These are phyloP conservation scores for Mythimna vitellina DNA, from an alignment of 2,888 invertebrate species.

Conservation along the genomic window DNA sequence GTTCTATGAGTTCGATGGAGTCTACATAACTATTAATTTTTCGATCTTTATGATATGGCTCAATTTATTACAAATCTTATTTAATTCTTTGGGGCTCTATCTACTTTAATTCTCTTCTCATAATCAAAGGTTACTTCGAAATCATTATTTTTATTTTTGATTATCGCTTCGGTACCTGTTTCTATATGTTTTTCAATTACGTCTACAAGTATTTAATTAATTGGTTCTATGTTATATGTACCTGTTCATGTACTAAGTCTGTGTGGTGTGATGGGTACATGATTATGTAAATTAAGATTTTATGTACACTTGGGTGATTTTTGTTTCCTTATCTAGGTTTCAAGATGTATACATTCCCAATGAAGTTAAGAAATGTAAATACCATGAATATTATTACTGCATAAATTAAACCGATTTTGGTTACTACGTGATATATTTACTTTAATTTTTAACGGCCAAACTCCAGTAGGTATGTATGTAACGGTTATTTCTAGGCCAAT, in stretches of 20 bases:
- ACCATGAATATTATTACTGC: background rate
- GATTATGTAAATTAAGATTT: constrained; percentile 15
- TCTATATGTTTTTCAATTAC: constrained; percentile 16
- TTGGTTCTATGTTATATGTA: constrained; percentile 16
- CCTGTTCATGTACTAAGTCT: constrained; percentile 1
- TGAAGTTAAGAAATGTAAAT: constrained; percentile 1
- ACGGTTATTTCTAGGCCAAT: background rate
- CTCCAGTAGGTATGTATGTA: background rate
- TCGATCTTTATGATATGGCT: background rate
- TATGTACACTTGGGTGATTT: background rate
- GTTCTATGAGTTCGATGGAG: background rate
- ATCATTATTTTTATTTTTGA: constrained; percentile 15
- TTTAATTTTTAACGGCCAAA: background rate
- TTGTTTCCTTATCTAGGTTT: background rate
- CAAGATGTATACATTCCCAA: constrained; percentile 37
- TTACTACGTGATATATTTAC: background rate
- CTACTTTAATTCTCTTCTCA: background rate
- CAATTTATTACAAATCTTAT: background rate
- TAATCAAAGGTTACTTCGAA: background rate
- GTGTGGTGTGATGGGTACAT: constrained; percentile 4
- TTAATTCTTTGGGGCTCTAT: background rate
- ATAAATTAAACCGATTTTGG: background rate
- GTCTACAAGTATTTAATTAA: constrained; percentile 34
- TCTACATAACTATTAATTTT: background rate
- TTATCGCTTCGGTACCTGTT: constrained; percentile 7